Conservation (phyloP, 2,113 vertebrate species). For the Ceratotherium simum region DNA sequence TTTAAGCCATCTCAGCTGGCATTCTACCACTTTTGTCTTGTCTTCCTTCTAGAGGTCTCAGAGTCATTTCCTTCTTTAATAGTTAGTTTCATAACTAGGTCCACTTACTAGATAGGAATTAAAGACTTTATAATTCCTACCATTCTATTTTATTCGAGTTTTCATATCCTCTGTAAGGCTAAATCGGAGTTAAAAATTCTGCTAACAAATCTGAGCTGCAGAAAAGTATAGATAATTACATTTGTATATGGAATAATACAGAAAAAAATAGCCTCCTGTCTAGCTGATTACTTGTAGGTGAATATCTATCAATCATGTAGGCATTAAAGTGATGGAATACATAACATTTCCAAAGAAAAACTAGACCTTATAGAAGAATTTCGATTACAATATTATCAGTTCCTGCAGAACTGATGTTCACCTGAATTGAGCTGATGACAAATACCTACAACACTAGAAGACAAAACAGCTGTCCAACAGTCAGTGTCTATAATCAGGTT, state of each 20-base stretch:
- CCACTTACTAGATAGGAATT: background rate
- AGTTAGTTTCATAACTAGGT: slow-evolving; percentile 33
- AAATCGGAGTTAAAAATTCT: background rate
- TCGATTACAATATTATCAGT: background rate
- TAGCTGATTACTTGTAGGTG: background rate
- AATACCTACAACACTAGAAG: background rate
- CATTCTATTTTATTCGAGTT: slow-evolving; percentile 1
- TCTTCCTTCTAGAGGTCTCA: background rate
- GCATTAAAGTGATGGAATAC: slow-evolving; percentile 33
- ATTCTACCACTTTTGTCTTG: background rate
- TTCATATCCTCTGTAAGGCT: background rate
- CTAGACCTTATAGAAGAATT: slow-evolving; percentile 22
- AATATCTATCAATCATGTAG: background rate
- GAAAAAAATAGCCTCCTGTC: background rate
- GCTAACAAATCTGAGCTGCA: background rate
- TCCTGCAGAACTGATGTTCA: background rate
- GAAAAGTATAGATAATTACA: background rate
- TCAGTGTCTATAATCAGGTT: background rate
- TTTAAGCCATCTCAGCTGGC: background rate
- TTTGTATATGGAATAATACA: background rate
- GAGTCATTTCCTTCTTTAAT: background rate
- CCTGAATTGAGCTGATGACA: background rate
- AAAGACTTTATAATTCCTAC: background rate
- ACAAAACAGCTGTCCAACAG: background rate
- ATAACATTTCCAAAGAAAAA: slow-evolving; percentile 65